phyloP scores from a whole-genome alignment of 2,797 vertebrate genomes.

The Gymnocypris eckloni region DNA sequence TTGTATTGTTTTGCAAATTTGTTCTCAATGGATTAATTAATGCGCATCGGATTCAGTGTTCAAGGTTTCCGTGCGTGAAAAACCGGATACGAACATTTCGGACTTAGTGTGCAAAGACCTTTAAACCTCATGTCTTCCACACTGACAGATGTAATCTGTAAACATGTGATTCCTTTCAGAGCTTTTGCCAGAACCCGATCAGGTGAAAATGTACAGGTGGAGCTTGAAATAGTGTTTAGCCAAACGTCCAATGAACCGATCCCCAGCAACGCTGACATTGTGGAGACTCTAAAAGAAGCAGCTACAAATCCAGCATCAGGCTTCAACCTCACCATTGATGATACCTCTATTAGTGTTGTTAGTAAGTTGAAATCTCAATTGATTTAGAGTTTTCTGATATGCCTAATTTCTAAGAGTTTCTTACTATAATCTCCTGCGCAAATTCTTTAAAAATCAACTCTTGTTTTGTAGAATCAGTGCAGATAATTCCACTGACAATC shows the following conservation, averaged over 20 bases:
- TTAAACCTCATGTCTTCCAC: not conserved
- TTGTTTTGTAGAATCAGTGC: constrained; percentile 27
- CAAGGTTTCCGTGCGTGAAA: too few species aligned
- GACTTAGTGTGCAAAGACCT: too few species aligned
- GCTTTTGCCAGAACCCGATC: not conserved
- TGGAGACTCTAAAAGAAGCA: constrained; percentile 29
- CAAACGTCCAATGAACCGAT: constrained; percentile 23
- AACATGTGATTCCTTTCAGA: constrained; percentile 14
- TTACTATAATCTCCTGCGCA: too few species aligned
- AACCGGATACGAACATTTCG: too few species aligned
- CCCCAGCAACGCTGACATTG: constrained; percentile 24
- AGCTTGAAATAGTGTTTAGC: constrained; percentile 57
- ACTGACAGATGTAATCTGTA: not conserved
- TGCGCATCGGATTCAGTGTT: too few species aligned
- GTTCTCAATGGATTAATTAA: too few species aligned
- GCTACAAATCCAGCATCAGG: not conserved
- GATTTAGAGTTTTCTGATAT: not conserved
- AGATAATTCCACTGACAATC: constrained; percentile 45
- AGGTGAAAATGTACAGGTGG: constrained; percentile 34
- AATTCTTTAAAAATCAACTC: too few species aligned
- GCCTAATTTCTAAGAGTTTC: not conserved
- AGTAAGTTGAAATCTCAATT: constrained; percentile 48
- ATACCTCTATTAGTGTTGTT: constrained; percentile 17
- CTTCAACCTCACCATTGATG: constrained; percentile 40
- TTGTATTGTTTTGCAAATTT: too few species aligned